Evolutionary conservation across 2,113 vertebrate genomes (phyloP).

Genomic region (Crotalus tigris): DNA sequence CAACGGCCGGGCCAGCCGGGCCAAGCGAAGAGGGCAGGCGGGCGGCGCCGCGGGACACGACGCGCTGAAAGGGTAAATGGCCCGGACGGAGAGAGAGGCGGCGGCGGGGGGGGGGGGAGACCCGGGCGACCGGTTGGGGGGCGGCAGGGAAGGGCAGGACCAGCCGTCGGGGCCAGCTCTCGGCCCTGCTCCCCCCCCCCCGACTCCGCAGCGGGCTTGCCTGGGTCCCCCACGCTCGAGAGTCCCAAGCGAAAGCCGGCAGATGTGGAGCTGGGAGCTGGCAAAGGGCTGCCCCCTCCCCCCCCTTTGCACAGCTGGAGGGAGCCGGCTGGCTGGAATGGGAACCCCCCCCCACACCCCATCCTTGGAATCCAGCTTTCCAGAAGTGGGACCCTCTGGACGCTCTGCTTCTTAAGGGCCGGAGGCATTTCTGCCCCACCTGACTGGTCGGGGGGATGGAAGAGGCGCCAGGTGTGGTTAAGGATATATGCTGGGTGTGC

Average conservation of each 20-base stretch:
- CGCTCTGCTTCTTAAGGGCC: not conserved
- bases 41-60: constrained; percentile 75
- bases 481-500: not conserved
- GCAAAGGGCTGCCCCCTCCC: not conserved
- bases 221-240: rapidly evolving
- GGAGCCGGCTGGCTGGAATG: not conserved
- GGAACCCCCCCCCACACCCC: no score
- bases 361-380: not conserved
- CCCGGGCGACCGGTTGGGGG: not conserved
- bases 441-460: not conserved
- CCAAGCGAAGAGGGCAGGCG: constrained; percentile 83
- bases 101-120: no score
- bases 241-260: not conserved
- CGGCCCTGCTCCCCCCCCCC: not conserved
- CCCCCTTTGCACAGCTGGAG: not conserved
- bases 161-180: not conserved
- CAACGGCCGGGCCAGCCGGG: constrained; percentile 81
- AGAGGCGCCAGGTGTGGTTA: not conserved
- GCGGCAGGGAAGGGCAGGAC: no score
- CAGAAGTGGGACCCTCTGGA: not conserved
- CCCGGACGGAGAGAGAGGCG: not conserved
- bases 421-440: not conserved
- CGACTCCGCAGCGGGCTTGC: not conserved
- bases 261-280: not conserved
- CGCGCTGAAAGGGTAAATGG: constrained; percentile 87